Conservation (phyloP, 2,888 invertebrate genomes). For the Synanthedon myopaeformis region DNA sequence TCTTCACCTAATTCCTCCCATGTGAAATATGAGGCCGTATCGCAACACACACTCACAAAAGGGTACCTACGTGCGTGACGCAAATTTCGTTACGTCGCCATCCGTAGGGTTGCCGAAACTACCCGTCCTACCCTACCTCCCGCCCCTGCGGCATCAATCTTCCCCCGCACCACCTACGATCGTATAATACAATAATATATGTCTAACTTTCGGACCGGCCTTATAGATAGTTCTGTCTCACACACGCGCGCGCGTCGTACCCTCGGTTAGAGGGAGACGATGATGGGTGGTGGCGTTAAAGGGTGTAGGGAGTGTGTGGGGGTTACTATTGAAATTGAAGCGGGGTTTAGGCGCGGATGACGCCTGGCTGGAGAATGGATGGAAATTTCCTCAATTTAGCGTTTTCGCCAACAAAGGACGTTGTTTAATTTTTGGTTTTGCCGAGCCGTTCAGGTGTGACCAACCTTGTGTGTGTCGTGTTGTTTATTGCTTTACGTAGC, state of each 20-base stretch:
- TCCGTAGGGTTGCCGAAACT: slow-evolving; percentile 64
- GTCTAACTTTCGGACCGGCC: slow-evolving; percentile 70
- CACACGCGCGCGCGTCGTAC: slow-evolving; percentile 17
- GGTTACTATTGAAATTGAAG: slow-evolving; percentile 70
- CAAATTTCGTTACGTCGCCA: slow-evolving; percentile 63
- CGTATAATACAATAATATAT: slow-evolving; percentile 70
- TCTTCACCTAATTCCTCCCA: slow-evolving; percentile 57
- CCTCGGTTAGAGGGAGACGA: slow-evolving; percentile 26
- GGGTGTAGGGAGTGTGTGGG: slow-evolving; percentile 67
- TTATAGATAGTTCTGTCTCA: slow-evolving; percentile 50
- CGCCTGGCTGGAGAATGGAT: slow-evolving; percentile 70
- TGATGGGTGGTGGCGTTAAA: slow-evolving; percentile 59
- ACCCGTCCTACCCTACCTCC: slow-evolving; percentile 38
- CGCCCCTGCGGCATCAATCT: slow-evolving; percentile 57
- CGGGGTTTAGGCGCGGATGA: slow-evolving; percentile 70
- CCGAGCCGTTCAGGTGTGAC: slow-evolving; percentile 48
- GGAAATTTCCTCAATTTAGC: slow-evolving; percentile 71
- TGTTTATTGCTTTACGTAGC: not conserved
- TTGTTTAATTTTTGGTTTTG: slow-evolving; percentile 70
- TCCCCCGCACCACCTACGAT: slow-evolving; percentile 65
- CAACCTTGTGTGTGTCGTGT: slow-evolving; percentile 16
- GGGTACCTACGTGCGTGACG: slow-evolving; percentile 39
- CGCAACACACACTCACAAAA: slow-evolving; percentile 27
- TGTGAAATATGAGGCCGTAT: slow-evolving; percentile 60
- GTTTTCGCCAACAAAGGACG: slow-evolving; percentile 68